These are phyloP conservation scores for Strongylocentrotus purpuratus DNA, from an alignment of 35 echinoderm and acorn worm genomes.

Conservation along the genomic window DNA sequence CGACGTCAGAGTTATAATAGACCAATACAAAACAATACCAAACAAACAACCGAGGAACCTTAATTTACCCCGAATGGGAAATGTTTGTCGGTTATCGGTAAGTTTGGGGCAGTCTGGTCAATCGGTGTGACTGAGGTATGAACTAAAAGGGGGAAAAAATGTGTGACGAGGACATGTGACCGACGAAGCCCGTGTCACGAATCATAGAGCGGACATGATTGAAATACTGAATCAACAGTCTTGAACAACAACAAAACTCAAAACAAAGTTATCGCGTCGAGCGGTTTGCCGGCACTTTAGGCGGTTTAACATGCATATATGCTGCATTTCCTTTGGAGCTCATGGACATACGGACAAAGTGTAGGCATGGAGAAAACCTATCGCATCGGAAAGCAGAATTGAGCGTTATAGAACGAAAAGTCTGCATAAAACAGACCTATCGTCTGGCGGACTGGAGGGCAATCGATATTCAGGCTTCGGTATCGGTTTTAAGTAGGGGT, in stretches of 20 bases:
- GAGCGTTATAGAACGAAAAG: background rate
- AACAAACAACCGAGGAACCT: too few relatives aligned
- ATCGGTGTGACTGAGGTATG: too few relatives aligned
- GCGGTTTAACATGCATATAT: background rate
- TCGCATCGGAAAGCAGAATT: background rate
- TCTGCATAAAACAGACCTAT: background rate
- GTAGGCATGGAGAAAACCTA: background rate
- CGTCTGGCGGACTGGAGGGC: background rate
- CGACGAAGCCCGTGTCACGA: too few relatives aligned
- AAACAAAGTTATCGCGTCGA: background rate
- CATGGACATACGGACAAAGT: background rate
- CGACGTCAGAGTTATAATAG: too few relatives aligned
- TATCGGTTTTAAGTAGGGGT: background rate
- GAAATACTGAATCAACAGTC: conserved; percentile 3
- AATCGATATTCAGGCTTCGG: conserved; percentile 7
- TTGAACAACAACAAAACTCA: background rate
- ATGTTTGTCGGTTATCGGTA: too few relatives aligned
- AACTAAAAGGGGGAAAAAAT: too few relatives aligned
- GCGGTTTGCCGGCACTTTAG: background rate
- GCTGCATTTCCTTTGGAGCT: background rate
- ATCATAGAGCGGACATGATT: background rate
- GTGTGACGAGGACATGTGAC: too few relatives aligned
- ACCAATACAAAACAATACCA: too few relatives aligned
- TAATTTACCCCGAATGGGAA: too few relatives aligned
- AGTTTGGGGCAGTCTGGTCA: too few relatives aligned